Evolutionary conservation across 92 coral and sea anemone genomes (phyloP), one percentile per base, ranked within the genome.

Genomic region (Epizoanthus scotinus): DNA sequence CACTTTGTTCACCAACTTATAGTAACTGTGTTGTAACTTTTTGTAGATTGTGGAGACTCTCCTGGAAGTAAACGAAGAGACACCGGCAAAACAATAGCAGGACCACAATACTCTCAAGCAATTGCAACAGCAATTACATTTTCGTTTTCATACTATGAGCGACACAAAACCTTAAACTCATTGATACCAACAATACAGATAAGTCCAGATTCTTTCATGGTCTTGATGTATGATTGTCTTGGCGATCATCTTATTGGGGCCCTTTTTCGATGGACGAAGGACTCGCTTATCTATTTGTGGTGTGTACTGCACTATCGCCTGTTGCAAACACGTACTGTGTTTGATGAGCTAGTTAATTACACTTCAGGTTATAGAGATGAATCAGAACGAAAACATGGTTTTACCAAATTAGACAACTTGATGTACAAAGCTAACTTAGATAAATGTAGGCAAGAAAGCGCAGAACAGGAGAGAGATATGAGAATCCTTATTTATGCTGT

Each of bases 301-400:
- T 38, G 73, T 40, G 73, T 67, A 67, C 17, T 67, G 13, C 73
- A 67, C 73, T 34, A 67, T 67, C 73, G 73, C 73, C 73, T 67
- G 2, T 42, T 67, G 27, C 73, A 67, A 40, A 38, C 29, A 40
- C 73, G 73, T 26, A 42, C 54, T 34, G 28, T 38, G 50, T 67
- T 36, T 0, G 73, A 67, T 67, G 55, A 67, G 19, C 19, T 67
- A 2, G 73, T n/a, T 67, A 28, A 25, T 18, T 26, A 18, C 5
- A 13, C 7, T 19, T 67, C 72, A n/a, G 72, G 72, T 67, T 67
- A 67, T 67, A 17, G 72, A 18, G 42, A 18, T 36, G 72, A 67
- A 38, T 67, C 72, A 36, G 72, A 67, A 67, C 19, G 72, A 52
- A 67, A 67, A 67, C 7, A 13, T 67, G 72, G 72, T 67, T 67